A percentile compares a stretch with the other conserved stretches of the same genome.
phyloP scores from a whole-genome alignment of 1,140 invertebrate species.

The Zophobas morio region DNA sequence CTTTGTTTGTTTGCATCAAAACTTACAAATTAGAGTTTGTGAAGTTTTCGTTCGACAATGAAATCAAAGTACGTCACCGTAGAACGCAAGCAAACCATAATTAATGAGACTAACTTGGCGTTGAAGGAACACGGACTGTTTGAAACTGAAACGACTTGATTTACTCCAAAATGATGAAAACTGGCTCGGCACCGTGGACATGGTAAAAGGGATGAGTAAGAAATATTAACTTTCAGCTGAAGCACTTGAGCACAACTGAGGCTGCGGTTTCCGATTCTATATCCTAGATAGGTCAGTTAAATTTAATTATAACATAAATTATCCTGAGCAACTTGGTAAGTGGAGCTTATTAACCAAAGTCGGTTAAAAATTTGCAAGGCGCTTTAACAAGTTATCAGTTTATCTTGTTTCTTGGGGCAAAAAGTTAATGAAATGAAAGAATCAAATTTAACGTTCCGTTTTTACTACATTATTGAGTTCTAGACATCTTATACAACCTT shows the following conservation, averaged over 20 bases:
- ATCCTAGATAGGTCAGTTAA: slow-evolving; percentile 14
- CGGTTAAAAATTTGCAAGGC: background rate
- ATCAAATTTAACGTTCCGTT: too few relatives aligned
- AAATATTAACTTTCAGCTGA: slow-evolving; percentile 15
- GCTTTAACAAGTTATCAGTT: too few relatives aligned
- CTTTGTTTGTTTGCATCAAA: slow-evolving; percentile 34
- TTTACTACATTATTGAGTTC: too few relatives aligned
- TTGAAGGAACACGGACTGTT: slow-evolving; percentile 28
- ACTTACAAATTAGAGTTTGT: slow-evolving; percentile 38
- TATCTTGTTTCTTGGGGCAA: too few relatives aligned
- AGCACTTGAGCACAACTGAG: slow-evolving; percentile 16
- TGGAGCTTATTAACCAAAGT: background rate
- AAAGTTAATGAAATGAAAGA: too few relatives aligned
- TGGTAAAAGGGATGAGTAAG: slow-evolving; percentile 1
- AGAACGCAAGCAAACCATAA: slow-evolving; percentile 42
- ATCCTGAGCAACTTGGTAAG: background rate
- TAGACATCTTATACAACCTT: too few relatives aligned
- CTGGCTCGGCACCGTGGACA: background rate
- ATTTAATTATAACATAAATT: slow-evolving; percentile 27
- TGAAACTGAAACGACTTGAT: slow-evolving; percentile 17
- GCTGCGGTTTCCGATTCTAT: background rate
- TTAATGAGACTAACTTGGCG: slow-evolving; percentile 44
- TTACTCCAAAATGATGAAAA: slow-evolving; percentile 5
- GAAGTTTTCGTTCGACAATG: slow-evolving; percentile 41
- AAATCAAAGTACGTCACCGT: slow-evolving; percentile 43